Evolutionary conservation across 2,797 vertebrate species (phyloP), one percentile per base, ranked within the genome.

Genomic region (Oceanodroma leucorhoa): DNA sequence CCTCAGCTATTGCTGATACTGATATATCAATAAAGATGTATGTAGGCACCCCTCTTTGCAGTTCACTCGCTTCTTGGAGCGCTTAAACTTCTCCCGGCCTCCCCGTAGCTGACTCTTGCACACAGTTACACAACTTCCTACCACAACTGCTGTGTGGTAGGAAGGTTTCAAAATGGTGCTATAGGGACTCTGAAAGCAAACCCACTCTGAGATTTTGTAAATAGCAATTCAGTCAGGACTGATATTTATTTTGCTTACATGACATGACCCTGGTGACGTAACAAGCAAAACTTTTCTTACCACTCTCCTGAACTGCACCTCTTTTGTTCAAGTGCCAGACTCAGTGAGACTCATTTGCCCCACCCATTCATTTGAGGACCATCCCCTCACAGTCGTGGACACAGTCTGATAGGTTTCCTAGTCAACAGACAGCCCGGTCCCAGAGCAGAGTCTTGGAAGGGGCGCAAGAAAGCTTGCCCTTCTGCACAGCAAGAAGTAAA

Each of bases 51-150:
- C 7, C 29, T 70, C 62, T 62, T 71, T 45, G 55, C 58, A 79
- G 40, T 36, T 89, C 50, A 18, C 43, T 79, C 0, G 0, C 62
- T 93, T 57, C 62, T 78, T 30, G 27, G 71, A 89, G 58, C 51
- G 19, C 75, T 84, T 76, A 32, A 67, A 79, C 58, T 51, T 83
- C 53, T 91, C 45, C 38, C 60, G 55, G 76, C 55, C 53, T 87
- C n/a, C 34, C 57, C 0, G 0, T 4, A 83, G 53, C 67, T 88
- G 79, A 83, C 87, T 91, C 79, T 85, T 96, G 75, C 54, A 48
- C 38, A 21, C 29, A 80, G 38, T 95, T 95, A 80, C 84, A 53
- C 94, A 96, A 94, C 41, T 81, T 91, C 64, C 78, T 73, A 80
- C 27, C 2, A 4, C 61, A 93, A 36, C 27, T 70, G 38, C 57